Percentiles rank a stretch among this genome's conserved stretches.
Evolutionary conservation across 2,888 invertebrate species (phyloP).

Genomic region (Diarsia rubi): DNA sequence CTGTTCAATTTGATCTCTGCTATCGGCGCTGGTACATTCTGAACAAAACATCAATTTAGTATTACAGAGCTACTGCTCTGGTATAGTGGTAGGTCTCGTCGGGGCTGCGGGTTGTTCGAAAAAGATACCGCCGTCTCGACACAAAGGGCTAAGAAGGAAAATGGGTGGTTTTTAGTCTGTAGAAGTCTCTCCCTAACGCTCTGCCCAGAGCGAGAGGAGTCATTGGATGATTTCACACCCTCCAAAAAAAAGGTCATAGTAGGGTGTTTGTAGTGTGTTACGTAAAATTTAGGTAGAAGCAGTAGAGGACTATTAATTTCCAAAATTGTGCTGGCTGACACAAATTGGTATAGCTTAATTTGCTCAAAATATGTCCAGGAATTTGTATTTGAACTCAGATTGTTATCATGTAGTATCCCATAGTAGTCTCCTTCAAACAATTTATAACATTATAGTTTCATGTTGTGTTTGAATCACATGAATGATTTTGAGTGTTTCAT

Average conservation of each 20-base stretch:
- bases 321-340: background rate
- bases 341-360: background rate
- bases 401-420: background rate
- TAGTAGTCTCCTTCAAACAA: background rate
- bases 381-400: background rate
- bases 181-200: no score
- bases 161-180: no score
- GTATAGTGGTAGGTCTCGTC: no score
- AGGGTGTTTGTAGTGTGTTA: background rate
- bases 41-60: slow-evolving; percentile 26
- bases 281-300: background rate
- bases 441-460: no score
- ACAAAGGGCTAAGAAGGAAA: no score
- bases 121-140: no score
- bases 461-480: no score
- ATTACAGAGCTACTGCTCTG: no score
- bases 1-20: slow-evolving; percentile 83
- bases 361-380: background rate
- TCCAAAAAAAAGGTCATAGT: no score
- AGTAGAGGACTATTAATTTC: background rate
- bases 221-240: no score
- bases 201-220: no score
- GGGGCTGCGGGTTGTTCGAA: no score
- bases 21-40: slow-evolving; percentile 84
- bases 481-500: background rate